Conservation (phyloP, 2,797 vertebrate genomes). For the Acanthopagrus latus region DNA sequence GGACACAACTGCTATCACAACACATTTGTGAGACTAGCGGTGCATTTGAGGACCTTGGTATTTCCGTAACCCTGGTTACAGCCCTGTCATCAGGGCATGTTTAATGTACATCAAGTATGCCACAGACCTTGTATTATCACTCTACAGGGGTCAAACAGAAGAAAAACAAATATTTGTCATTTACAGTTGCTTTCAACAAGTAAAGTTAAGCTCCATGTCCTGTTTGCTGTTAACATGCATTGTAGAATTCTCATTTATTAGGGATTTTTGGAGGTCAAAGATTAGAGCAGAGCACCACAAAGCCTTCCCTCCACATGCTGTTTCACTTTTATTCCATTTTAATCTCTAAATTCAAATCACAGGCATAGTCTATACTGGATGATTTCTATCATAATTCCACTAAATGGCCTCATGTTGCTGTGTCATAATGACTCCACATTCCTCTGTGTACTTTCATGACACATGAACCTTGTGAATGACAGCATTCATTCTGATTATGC, state of each 20-base stretch:
- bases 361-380: not conserved
- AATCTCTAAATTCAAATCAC: slow-evolving; percentile 27
- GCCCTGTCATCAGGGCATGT: not conserved
- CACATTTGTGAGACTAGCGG: not conserved
- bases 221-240: not conserved
- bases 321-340: slow-evolving; percentile 11
- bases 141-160: not conserved
- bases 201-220: not conserved
- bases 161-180: not conserved
- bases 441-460: not conserved
- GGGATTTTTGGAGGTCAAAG: slow-evolving; percentile 18
- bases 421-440: not conserved
- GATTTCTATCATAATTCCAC: not conserved
- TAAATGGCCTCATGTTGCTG: too few relatives aligned
- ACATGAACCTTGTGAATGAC: slow-evolving; percentile 2
- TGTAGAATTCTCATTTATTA: not conserved
- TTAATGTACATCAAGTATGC: not conserved
- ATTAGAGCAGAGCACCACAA: slow-evolving; percentile 9
- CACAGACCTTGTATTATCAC: not conserved
- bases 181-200: not conserved
- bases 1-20: too few relatives aligned
- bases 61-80: not conserved
- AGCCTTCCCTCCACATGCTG: not conserved
- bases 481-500: not conserved
- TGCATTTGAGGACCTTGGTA: not conserved